Percentiles rank a stretch among this genome's conserved stretches.
Conservation (phyloP, 2,113 vertebrate species). For the Scatophagus argus region DNA sequence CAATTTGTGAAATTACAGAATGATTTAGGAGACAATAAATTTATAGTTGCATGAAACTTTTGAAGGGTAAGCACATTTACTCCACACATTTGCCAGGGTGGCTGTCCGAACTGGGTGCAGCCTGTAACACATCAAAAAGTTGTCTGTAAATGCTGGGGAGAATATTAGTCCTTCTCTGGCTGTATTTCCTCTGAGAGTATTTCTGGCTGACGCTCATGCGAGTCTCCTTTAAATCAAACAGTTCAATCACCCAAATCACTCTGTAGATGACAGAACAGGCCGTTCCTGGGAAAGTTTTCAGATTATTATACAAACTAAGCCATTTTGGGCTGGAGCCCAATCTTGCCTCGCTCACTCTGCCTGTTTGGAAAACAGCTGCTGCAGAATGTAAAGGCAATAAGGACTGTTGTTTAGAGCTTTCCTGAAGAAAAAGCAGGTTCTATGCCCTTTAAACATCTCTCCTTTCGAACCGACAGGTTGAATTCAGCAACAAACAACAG, state of each 20-base stretch:
- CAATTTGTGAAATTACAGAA: neutral
- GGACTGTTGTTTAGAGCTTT: conserved; percentile 43
- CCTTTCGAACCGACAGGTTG: conserved; percentile 54
- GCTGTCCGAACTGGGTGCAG: neutral
- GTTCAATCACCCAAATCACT: conserved; percentile 41
- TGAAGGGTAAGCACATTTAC: neutral
- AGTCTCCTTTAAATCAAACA: conserved; percentile 49
- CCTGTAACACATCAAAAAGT: conserved; percentile 8
- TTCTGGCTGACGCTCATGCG: conserved; percentile 17
- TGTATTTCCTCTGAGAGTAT: conserved; percentile 28
- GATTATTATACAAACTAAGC: conserved; percentile 54
- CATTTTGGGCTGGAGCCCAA: conserved; percentile 45
- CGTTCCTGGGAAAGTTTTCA: conserved; percentile 48
- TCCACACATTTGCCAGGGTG: neutral
- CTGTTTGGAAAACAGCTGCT: conserved; percentile 66
- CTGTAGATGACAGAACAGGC: conserved; percentile 65
- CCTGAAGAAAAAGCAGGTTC: conserved; percentile 39
- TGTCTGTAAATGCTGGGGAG: conserved; percentile 6
- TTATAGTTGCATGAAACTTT: conserved; percentile 1
- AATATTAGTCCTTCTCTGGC: neutral
- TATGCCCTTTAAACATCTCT: conserved; percentile 25
- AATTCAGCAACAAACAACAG: conserved; percentile 31
- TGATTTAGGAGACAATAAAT: neutral
- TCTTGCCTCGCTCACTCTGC: conserved; percentile 29
- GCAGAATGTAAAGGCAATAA: conserved; percentile 26